phyloP scores from a whole-genome alignment of 2,113 vertebrate species.

The Hyperoodon ampullatus region DNA sequence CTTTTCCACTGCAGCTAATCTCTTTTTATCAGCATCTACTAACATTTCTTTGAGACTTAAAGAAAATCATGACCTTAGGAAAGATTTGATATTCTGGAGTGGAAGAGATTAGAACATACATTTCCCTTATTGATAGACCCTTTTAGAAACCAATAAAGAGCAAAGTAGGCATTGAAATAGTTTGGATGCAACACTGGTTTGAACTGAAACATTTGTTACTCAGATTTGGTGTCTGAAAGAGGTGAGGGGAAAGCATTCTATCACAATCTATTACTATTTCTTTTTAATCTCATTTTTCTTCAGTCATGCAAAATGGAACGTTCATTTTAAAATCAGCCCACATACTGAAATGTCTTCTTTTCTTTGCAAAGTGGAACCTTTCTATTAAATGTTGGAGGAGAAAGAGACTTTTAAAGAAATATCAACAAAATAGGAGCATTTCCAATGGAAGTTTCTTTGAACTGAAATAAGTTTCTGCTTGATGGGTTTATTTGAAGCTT shows the following conservation, averaged over 20 bases:
- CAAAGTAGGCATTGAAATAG: not conserved
- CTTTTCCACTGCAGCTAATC: slow-evolving; percentile 47
- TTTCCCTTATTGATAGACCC: slow-evolving; percentile 41
- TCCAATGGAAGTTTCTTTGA: slow-evolving; percentile 35
- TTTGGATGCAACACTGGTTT: not conserved
- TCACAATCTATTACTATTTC: slow-evolving; percentile 6
- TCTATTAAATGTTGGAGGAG: not conserved
- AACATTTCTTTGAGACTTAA: slow-evolving; percentile 58
- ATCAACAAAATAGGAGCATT: slow-evolving; percentile 15
- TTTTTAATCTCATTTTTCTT: slow-evolving; percentile 58
- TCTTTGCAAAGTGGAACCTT: slow-evolving; percentile 47
- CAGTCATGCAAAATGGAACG: not conserved
- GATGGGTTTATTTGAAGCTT: slow-evolving; percentile 17
- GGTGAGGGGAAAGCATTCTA: not conserved
- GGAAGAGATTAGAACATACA: slow-evolving; percentile 58
- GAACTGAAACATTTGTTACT: not conserved
- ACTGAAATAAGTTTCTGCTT: not conserved
- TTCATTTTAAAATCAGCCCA: slow-evolving; percentile 51
- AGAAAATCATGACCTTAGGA: slow-evolving; percentile 51
- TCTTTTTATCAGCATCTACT: slow-evolving; percentile 53
- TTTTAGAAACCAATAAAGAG: slow-evolving; percentile 50
- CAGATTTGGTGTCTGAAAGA: slow-evolving; percentile 17
- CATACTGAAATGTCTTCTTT: slow-evolving; percentile 49
- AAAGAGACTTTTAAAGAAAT: slow-evolving; percentile 8
- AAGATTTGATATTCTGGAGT: slow-evolving; percentile 49